Conservation (phyloP, 2,888 invertebrate genomes). For the Argyresthia albistria region DNA sequence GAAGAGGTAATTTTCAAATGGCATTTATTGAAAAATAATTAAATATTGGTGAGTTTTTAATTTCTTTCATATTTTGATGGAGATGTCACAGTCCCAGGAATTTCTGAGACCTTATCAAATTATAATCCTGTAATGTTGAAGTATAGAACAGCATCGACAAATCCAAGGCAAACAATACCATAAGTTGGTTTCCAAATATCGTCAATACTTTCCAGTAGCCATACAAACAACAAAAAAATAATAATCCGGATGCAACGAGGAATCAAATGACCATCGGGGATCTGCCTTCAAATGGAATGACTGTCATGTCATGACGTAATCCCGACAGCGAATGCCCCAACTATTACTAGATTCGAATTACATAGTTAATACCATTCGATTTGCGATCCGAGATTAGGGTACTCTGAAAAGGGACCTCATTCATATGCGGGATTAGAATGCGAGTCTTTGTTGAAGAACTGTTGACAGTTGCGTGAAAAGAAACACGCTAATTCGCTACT, state of each 20-base stretch:
- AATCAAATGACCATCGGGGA: constrained; percentile 35
- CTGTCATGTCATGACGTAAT: constrained; percentile 2
- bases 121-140: no score
- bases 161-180: no score
- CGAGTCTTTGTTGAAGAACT: background rate
- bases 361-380: constrained; percentile 4
- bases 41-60: no score
- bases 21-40: no score
- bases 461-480: background rate
- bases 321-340: background rate
- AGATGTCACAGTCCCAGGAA: no score
- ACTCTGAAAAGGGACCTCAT: background rate
- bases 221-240: constrained; percentile 18
- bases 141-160: no score
- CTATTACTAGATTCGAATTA: background rate
- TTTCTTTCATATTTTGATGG: no score
- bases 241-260: constrained; percentile 23
- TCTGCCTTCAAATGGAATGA: background rate
- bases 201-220: background rate
- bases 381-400: background rate
- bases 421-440: no score
- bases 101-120: no score
- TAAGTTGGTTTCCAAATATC: no score
- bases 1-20: no score
- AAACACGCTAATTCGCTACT: no score